Percentiles rank a stretch among this genome's conserved stretches.
Conservation (phyloP, 2,797 vertebrate species). For the Oreochromis mossambicus region DNA sequence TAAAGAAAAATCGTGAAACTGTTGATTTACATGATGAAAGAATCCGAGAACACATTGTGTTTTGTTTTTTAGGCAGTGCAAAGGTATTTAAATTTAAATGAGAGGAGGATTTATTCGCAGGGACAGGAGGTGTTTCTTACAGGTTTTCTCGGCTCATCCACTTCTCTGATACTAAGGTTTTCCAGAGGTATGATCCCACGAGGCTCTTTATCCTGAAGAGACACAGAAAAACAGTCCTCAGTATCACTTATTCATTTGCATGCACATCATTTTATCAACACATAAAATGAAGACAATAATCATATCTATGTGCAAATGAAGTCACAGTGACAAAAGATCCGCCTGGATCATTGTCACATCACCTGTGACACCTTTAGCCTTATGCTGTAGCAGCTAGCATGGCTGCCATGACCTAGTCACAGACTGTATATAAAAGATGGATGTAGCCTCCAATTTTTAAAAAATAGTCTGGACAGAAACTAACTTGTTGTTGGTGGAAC, state of each 20-base stretch:
- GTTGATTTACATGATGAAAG: not conserved
- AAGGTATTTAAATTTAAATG: not conserved
- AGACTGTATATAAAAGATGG: not conserved
- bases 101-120: not conserved
- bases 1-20: slow-evolving; percentile 36
- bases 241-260: not conserved
- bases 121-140: slow-evolving; percentile 69
- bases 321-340: not conserved
- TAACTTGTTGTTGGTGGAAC: not conserved
- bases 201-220: slow-evolving; percentile 91
- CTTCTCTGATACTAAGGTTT: slow-evolving; percentile 95
- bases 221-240: slow-evolving; percentile 6
- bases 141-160: slow-evolving; percentile 94
- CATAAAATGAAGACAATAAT: not conserved
- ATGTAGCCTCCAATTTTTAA: not conserved
- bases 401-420: not conserved
- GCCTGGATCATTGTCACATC: not conserved
- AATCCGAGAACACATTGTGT: not conserved
- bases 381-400: not conserved
- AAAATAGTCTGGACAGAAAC: not conserved
- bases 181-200: slow-evolving; percentile 95
- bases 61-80: not conserved
- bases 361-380: not conserved
- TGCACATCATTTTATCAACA: not conserved
- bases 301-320: not conserved